Percentiles rank a stretch among this genome's conserved stretches.
Evolutionary conservation across 2,888 invertebrate genomes (phyloP).

Genomic region (Nebria salina): DNA sequence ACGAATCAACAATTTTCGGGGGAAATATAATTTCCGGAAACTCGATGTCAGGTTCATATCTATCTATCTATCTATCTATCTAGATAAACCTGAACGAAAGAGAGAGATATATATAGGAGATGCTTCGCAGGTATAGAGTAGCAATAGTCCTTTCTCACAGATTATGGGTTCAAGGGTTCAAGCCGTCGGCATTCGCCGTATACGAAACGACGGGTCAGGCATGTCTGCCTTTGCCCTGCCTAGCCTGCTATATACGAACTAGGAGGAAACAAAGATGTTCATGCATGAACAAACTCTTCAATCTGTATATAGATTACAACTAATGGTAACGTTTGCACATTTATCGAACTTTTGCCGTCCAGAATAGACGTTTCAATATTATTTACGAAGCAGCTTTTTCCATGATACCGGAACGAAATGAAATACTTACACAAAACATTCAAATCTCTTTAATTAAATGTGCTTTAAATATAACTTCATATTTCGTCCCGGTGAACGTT

Average conservation of each 20-base stretch:
- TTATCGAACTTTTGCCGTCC: neutral
- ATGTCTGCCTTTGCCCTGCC: conserved; percentile 22
- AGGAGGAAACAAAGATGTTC: conserved; percentile 31
- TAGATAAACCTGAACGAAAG: neutral
- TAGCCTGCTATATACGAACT: conserved; percentile 17
- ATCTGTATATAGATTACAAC: conserved; percentile 21
- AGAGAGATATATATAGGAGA: neutral
- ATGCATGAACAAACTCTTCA: conserved; percentile 41
- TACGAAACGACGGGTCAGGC: conserved; percentile 28
- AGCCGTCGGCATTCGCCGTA: conserved; percentile 23
- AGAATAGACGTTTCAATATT: neutral
- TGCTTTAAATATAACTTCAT: neutral
- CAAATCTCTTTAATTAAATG: neutral
- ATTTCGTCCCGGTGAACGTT: neutral
- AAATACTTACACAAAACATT: neutral
- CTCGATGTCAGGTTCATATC: neutral
- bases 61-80: neutral
- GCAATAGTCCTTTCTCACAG: conserved; percentile 1
- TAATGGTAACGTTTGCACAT: neutral
- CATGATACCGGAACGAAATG: neutral
- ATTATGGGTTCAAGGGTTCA: conserved; percentile 1
- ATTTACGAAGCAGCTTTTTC: neutral
- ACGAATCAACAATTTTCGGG: conserved; percentile 1
- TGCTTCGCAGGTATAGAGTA: neutral
- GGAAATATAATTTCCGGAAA: conserved; percentile 1